These are phyloP conservation scores for Gobionotothen gibberifrons DNA, from an alignment of 2,797 vertebrate species.

Conservation along the genomic window DNA sequence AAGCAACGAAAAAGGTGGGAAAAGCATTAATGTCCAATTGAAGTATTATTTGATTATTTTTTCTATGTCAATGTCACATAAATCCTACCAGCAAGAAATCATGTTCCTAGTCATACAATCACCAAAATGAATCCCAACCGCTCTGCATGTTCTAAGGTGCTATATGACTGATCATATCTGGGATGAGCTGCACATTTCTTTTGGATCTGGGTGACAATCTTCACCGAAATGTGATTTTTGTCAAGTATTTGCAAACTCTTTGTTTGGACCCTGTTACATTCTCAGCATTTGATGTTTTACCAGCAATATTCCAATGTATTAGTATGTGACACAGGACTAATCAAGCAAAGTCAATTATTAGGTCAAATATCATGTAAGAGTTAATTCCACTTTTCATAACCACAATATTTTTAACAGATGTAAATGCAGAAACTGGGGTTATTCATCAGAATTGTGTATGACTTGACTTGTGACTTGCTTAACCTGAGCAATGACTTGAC, in stretches of 20 bases:
- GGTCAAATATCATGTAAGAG: too few species aligned
- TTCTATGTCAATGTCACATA: background rate
- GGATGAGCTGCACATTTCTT: background rate
- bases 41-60: background rate
- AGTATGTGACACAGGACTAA: too few species aligned
- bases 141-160: background rate
- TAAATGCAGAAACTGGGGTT: too few species aligned
- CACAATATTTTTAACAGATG: too few species aligned
- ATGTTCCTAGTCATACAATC: background rate
- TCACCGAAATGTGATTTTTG: background rate
- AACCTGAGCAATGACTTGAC: too few species aligned
- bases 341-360: too few species aligned
- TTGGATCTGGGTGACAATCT: conserved; percentile 1
- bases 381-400: too few species aligned
- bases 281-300: background rate
- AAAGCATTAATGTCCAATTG: background rate
- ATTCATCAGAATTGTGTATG: too few species aligned
- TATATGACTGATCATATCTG: background rate
- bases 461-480: too few species aligned
- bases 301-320: too few species aligned
- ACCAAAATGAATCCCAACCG: background rate
- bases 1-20: background rate
- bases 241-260: conserved; percentile 6
- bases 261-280: conserved; percentile 1
- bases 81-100: background rate